Conservation (phyloP, 2,797 vertebrate genomes). For the Smutsia gigantea region DNA sequence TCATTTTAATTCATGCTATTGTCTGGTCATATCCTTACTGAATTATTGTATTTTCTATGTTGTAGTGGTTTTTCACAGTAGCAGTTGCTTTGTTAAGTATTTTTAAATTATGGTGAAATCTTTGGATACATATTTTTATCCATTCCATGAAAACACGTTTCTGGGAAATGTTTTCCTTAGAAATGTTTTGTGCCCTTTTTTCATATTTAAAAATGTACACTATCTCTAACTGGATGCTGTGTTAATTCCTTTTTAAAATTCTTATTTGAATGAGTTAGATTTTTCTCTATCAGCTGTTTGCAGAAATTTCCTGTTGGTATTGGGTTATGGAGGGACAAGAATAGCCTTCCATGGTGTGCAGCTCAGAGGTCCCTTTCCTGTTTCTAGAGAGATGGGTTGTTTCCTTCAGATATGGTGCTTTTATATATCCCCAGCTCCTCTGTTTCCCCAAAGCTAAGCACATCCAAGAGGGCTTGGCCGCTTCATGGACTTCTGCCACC, state of each 20-base stretch:
- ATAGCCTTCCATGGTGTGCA: background rate
- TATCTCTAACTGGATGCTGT: background rate
- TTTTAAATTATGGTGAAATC: background rate
- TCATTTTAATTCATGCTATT: background rate
- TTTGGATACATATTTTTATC: background rate
- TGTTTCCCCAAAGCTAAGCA: background rate
- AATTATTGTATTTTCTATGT: background rate
- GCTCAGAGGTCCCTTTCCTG: background rate
- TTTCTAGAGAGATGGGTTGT: background rate
- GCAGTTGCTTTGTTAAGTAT: background rate
- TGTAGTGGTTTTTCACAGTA: background rate
- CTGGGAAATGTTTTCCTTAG: background rate
- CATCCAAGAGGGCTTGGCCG: background rate
- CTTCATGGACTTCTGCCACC: background rate
- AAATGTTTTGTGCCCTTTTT: background rate
- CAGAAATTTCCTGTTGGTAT: conserved; percentile 39
- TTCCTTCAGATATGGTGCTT: background rate
- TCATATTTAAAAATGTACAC: background rate
- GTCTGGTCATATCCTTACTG: background rate
- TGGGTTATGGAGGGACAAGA: background rate
- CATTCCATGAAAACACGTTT: background rate
- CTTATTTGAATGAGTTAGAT: background rate
- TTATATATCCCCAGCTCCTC: background rate
- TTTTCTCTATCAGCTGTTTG: conserved; percentile 8
- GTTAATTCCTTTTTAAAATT: background rate